Base-by-base conservation (phyloP, 2,888 invertebrate genomes). In the Gymnocheta viridis region DNA sequence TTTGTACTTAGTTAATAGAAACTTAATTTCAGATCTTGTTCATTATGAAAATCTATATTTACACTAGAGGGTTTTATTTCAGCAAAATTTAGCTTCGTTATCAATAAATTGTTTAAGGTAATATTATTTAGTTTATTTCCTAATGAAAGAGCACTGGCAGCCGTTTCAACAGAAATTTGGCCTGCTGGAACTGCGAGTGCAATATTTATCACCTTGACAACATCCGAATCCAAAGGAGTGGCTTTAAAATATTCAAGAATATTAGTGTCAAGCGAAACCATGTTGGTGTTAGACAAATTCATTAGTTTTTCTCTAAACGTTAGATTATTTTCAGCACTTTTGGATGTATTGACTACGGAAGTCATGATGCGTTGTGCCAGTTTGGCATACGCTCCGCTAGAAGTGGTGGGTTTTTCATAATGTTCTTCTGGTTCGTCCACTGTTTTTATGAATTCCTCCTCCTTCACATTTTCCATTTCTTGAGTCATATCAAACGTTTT, bases 211-310 rank as follows among this genome's bases (percentile, higher is more conserved):
- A 51, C 47, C 5, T 41, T 70, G 4, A 24, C 32, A 7, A 69
- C 19, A 38, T 70, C 64, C 27, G 14, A 1, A 44, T 80, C 82
- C 14, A 70, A 29, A 9, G 70, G 54, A n/a, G 44, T 54, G 41
- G 64, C 56, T 66, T 64, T 85, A 76, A 85, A 86, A 74, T 86
- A 85, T 51, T 83, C 77, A 7, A 86, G 44, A 47, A 86, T 76
- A 27, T 86, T 73, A 27, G 79, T 77, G 9, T 67, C 54, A 47
- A 86, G 80, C 3, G 82, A 29, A 44, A 85, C 47, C 44, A 82
- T 77, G 6, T 67, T 72, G 0, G 74, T 60, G 10, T 82, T 64
- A 6, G 67, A 24, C 4, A 85, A 51, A 22, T 60, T 29, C 17
- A 82, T 82, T 5, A 86, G 64, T 74, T 86, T 84, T 67, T 85